Evolutionary conservation across 2,888 invertebrate species (phyloP), one percentile per base, ranked within the genome.

Genomic region (Lasioglossum zephyrum): DNA sequence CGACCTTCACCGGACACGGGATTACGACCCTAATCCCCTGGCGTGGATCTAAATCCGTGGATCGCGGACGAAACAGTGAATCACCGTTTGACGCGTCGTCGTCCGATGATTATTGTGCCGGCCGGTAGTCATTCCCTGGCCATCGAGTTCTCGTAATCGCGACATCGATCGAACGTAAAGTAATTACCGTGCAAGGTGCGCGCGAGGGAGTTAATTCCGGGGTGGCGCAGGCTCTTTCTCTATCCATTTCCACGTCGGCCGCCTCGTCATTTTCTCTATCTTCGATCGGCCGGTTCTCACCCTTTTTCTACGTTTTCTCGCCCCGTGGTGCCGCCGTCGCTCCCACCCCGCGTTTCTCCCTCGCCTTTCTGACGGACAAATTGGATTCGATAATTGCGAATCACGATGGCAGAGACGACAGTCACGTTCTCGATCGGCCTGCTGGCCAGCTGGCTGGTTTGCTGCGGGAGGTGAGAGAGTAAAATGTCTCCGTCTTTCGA

Each of bases 301-400:
- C 44, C 53, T 76, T 84, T 79, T 73, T 75, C 77, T 74, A 81
- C 72, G 77, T 63, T 78, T 77, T 76, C 74, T 41, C 75, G 41
- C 22, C 63, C 53, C 53, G 63, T 53, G 72, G 72, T 41, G 66
- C 53, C 57, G 49, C 41, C 47, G n/a, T 39, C 39, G 0, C 16
- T 22, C 47, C n/a, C 3, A 47, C 16, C 47, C 18, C 77, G 22
- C 13, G 53, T 39, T 44, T 41, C 66, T 0, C 63, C 22, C 41
- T 73, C 44, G 85, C 82, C 86, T 76, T 87, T 84, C 89, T 85
- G 81, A 86, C 86, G 84, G 87, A 91, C 87, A 91, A 91, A 91
- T 91, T 91, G 91, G 89, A 91, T 91, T 87, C 91, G 91, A 91
- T 91, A 91, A 91, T 91, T 91, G 91, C 91, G 85, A 91, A 87